Percentiles rank a stretch among this genome's conserved stretches.
Conservation (phyloP, 2,113 vertebrate genomes). For the Aplodontia rufa region DNA sequence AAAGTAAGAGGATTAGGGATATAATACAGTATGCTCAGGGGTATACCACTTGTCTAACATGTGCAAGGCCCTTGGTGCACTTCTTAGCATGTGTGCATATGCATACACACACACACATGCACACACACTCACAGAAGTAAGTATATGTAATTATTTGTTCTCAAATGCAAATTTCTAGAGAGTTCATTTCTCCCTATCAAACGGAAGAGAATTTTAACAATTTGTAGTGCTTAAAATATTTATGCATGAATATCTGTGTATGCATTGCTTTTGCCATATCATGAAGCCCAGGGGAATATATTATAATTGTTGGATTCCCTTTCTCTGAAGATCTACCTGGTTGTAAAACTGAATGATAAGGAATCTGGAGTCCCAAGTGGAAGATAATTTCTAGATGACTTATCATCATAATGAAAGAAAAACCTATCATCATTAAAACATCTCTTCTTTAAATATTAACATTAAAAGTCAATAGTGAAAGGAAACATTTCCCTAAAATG, state of each 20-base stretch:
- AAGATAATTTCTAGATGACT: conserved; percentile 65
- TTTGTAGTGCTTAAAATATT: conserved; percentile 44
- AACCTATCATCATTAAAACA: conserved; percentile 58
- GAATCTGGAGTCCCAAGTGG: conserved; percentile 27
- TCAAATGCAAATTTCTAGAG: conserved; percentile 55
- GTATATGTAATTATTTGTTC: conserved; percentile 51
- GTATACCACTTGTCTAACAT: too few species aligned
- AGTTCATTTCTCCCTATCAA: conserved; percentile 42
- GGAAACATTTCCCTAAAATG: conserved; percentile 52
- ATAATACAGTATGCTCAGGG: too few species aligned
- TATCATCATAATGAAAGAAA: conserved; percentile 62
- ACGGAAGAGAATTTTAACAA: conserved; percentile 28
- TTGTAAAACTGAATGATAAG: conserved; percentile 48
- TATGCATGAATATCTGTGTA: not conserved
- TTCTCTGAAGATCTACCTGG: conserved; percentile 45
- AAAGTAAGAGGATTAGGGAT: too few species aligned
- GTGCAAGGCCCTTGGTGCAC: too few species aligned
- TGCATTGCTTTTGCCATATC: not conserved
- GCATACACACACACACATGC: too few species aligned
- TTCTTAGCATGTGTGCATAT: too few species aligned
- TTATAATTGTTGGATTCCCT: conserved; percentile 33
- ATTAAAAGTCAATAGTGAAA: conserved; percentile 64
- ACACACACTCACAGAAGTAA: not conserved
- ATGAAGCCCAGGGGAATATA: conserved; percentile 12
- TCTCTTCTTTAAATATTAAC: conserved; percentile 67